Evolutionary conservation across 2,888 invertebrate species (phyloP).

Genomic region (Heliconius sara): DNA sequence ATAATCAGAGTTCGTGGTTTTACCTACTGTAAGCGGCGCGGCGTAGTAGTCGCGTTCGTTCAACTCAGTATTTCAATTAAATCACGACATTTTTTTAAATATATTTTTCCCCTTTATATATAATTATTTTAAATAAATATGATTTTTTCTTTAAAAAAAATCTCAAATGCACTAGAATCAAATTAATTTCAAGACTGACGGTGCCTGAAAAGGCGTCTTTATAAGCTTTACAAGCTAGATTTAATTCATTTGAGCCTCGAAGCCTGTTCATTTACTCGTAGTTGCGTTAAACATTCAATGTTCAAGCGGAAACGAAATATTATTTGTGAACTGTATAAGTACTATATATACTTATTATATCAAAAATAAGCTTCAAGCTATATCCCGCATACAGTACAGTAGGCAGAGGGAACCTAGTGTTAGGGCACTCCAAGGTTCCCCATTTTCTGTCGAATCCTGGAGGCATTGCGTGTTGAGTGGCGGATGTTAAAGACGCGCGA

Average conservation of each 20-base stretch:
- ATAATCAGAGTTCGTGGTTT: slow-evolving; percentile 21
- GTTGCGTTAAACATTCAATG: slow-evolving; percentile 13
- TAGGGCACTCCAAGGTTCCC: too few relatives aligned
- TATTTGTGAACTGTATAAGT: not conserved
- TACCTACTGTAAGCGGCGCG: not conserved
- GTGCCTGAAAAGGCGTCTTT: slow-evolving; percentile 37
- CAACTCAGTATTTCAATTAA: slow-evolving; percentile 11
- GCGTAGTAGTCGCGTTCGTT: slow-evolving; percentile 24
- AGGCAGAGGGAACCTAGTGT: too few relatives aligned
- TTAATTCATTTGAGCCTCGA: slow-evolving; percentile 42
- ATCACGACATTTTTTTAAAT: not conserved
- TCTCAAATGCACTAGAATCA: slow-evolving; percentile 33
- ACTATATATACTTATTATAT: not conserved
- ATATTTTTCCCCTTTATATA: not conserved
- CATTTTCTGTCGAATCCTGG: too few relatives aligned
- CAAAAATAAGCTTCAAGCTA: not conserved
- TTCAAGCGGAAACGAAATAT: not conserved
- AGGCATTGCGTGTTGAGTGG: too few relatives aligned
- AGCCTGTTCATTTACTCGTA: slow-evolving; percentile 35
- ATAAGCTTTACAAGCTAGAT: slow-evolving; percentile 44
- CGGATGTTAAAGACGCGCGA: too few relatives aligned
- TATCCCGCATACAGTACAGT: too few relatives aligned
- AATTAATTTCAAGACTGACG: slow-evolving; percentile 44
- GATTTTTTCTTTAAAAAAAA: slow-evolving; percentile 29
- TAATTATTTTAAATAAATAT: slow-evolving; percentile 14